Evolutionary conservation across 1,140 invertebrate species (phyloP).

Genomic region (Portunus trituberculatus): DNA sequence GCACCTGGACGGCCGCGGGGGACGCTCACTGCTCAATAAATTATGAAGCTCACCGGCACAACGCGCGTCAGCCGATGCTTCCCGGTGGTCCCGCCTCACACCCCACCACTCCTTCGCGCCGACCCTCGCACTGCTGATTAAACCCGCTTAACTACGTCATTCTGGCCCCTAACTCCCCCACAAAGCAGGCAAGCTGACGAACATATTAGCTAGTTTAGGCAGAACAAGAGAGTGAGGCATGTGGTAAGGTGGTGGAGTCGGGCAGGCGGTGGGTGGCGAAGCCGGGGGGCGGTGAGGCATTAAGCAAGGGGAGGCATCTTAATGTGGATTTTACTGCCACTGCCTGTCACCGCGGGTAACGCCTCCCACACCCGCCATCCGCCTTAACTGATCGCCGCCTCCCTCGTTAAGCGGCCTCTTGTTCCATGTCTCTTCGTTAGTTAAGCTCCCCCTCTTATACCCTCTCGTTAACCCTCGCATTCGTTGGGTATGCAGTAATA

Average conservation of each 20-base stretch:
- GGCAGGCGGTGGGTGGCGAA: not conserved
- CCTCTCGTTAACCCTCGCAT: not conserved
- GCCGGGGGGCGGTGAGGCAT: slow-evolving; percentile 27
- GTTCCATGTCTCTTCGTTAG: slow-evolving; percentile 7
- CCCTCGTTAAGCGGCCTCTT: slow-evolving; percentile 25
- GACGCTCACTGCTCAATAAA: slow-evolving; percentile 41
- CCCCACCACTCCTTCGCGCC: not conserved
- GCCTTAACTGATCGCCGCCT: not conserved
- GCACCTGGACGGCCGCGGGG: slow-evolving; percentile 29
- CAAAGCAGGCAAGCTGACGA: slow-evolving; percentile 1
- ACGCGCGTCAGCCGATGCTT: not conserved
- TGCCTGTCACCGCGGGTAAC: slow-evolving; percentile 47
- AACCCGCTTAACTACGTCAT: slow-evolving; percentile 8
- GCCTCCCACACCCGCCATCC: slow-evolving; percentile 28
- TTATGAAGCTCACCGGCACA: not conserved
- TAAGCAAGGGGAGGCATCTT: slow-evolving; percentile 50
- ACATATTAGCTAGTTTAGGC: slow-evolving; percentile 22
- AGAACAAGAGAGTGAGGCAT: not conserved
- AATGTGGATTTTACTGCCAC: slow-evolving; percentile 56
- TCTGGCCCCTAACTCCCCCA: not conserved
- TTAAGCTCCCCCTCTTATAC: too few relatives aligned
- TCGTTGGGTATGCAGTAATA: slow-evolving; percentile 5
- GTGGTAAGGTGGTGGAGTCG: not conserved
- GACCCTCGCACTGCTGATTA: not conserved
- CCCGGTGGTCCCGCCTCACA: not conserved